phyloP scores from a whole-genome alignment of 2,113 vertebrate species.

The Hemiprocne comata region DNA sequence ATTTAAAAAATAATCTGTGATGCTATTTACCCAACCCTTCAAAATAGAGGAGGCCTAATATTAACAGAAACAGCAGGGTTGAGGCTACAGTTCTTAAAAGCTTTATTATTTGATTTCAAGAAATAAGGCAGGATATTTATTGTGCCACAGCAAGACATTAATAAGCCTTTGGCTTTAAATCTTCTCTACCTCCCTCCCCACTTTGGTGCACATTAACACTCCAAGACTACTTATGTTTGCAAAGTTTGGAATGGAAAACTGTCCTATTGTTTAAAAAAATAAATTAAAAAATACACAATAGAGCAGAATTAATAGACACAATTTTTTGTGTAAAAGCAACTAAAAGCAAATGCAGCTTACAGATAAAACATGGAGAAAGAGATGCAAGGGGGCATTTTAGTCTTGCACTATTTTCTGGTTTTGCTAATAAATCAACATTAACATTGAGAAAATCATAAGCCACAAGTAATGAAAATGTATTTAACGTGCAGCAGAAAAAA shows the following conservation, averaged over 20 bases:
- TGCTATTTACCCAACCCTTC: not conserved
- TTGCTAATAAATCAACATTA: not conserved
- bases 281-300: not conserved
- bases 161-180: not conserved
- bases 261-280: not conserved
- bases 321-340: not conserved
- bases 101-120: constrained; percentile 20
- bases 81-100: not conserved
- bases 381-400: not conserved
- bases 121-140: not conserved
- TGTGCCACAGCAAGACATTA: not conserved
- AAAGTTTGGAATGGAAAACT: not conserved
- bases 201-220: not conserved
- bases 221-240: not conserved
- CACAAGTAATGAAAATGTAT: not conserved
- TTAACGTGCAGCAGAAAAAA: not conserved
- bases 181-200: not conserved
- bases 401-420: not conserved
- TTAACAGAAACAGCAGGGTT: not conserved
- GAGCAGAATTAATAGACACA: not conserved
- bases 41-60: not conserved
- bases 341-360: not conserved
- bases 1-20: constrained; percentile 18
- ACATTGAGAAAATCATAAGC: not conserved
- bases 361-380: not conserved